Evolutionary conservation across 2,888 invertebrate genomes (phyloP).

Genomic region (Lapara coniferarum): DNA sequence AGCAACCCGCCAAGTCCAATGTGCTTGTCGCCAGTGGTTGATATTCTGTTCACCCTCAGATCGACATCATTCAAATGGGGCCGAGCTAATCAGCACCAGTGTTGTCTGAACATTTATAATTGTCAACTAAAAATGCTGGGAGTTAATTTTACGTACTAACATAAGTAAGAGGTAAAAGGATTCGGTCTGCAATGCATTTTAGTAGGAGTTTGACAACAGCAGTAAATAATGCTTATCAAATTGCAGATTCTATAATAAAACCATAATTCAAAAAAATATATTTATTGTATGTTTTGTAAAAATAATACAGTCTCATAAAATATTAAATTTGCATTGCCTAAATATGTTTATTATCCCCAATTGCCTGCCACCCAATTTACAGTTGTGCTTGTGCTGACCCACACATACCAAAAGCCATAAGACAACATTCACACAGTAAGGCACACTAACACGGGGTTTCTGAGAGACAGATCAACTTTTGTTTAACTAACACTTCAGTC

Average conservation of each 20-base stretch:
- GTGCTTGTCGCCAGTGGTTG: conserved; percentile 80
- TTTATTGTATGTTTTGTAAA: conserved; percentile 15
- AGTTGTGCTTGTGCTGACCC: neutral
- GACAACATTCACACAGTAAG: neutral
- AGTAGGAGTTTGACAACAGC: neutral
- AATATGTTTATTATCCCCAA: conserved; percentile 9
- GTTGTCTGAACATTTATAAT: neutral
- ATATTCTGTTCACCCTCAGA: conserved; percentile 29
- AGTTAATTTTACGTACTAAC: conserved; percentile 1
- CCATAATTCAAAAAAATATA: conserved; percentile 6
- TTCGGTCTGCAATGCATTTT: neutral
- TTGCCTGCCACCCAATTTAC: conserved; percentile 2
- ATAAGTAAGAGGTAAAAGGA: neutral
- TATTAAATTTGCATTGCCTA: conserved; percentile 19
- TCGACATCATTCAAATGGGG: neutral
- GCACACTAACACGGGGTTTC: neutral
- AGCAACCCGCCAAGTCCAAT: conserved; percentile 73
- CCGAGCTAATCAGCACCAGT: neutral
- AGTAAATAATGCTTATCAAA: neutral
- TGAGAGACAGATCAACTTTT: too few species aligned
- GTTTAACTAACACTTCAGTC: too few species aligned
- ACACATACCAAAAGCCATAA: neutral
- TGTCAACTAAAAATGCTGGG: neutral
- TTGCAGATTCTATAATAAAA: neutral
- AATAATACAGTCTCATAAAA: conserved; percentile 7